A percentile compares a stretch with the other conserved stretches of the same genome.
Conservation (phyloP, 2,797 vertebrate genomes). For the Enteromius thamalakanensis region DNA sequence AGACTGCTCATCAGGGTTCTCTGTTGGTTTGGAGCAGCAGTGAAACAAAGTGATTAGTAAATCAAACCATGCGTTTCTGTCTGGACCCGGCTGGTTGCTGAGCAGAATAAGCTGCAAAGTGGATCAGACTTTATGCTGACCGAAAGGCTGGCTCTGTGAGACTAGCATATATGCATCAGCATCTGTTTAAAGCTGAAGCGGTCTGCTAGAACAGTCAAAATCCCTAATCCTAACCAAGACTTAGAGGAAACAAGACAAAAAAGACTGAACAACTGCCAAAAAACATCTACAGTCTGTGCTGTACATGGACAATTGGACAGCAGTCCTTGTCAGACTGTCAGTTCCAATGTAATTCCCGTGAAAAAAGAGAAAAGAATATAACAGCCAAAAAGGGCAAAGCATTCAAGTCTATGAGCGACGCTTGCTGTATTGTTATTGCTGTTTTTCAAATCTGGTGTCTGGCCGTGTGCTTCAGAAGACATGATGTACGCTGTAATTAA, state of each 20-base stretch:
- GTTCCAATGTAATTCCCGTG: conserved; percentile 2
- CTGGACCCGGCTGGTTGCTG: neutral
- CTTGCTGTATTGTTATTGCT: neutral
- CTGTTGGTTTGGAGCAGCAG: neutral
- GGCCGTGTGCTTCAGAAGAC: neutral
- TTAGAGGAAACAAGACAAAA: conserved; percentile 17
- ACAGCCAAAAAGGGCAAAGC: neutral
- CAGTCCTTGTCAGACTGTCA: conserved; percentile 35
- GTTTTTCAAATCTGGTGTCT: neutral
- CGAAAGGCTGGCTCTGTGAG: neutral
- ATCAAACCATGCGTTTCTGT: neutral
- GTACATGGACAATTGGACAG: conserved; percentile 42
- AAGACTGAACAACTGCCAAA: neutral
- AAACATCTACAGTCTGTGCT: neutral
- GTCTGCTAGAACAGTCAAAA: conserved; percentile 6
- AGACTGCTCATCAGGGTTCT: neutral
- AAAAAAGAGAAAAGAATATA: conserved; percentile 10
- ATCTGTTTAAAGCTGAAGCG: neutral
- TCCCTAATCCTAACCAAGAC: neutral
- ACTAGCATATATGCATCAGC: conserved; percentile 8
- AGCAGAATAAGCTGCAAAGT: conserved; percentile 1
- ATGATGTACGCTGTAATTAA: conserved; percentile 15
- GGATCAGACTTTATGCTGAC: conserved; percentile 18
- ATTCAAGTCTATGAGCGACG: neutral
- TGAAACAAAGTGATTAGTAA: neutral